Evolutionary conservation across 2,113 vertebrate genomes (phyloP).

Genomic region (Pogona vitticeps): DNA sequence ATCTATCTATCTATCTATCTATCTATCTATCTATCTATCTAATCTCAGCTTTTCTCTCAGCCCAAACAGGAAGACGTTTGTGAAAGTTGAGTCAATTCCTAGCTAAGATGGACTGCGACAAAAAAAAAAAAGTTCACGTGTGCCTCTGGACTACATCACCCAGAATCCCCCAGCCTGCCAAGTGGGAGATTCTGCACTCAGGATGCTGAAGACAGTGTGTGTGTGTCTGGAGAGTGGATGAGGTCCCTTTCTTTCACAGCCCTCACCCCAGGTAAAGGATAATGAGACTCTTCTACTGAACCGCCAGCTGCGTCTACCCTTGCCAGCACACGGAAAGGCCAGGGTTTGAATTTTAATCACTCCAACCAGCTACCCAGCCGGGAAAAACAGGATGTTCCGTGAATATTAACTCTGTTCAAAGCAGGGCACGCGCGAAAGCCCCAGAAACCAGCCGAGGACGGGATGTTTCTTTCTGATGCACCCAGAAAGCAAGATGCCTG

Average conservation of each 20-base stretch:
- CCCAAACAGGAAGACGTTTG: too few species aligned
- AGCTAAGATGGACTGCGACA: too few species aligned
- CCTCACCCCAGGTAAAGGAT: not conserved
- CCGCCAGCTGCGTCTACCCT: not conserved
- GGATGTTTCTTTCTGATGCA: too few species aligned
- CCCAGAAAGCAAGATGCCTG: too few species aligned
- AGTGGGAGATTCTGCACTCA: not conserved
- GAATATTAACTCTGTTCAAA: not conserved
- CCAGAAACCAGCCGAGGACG: not conserved
- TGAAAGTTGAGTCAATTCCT: too few species aligned
- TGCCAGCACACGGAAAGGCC: not conserved
- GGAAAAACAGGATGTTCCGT: slow-evolving; percentile 1
- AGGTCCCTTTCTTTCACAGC: too few species aligned
- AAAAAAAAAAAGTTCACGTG: too few species aligned
- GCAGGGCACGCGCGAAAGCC: not conserved
- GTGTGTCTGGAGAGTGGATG: too few species aligned
- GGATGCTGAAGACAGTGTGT: not conserved
- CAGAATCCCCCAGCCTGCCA: too few species aligned
- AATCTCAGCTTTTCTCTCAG: not conserved
- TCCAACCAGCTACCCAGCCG: not conserved
- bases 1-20: not conserved
- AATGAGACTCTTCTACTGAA: not conserved
- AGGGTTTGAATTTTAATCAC: not conserved
- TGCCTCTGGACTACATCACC: too few species aligned
- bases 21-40: too few species aligned